Base-by-base conservation (phyloP, 2,113 vertebrate species). In the Tinamus guttatus region DNA sequence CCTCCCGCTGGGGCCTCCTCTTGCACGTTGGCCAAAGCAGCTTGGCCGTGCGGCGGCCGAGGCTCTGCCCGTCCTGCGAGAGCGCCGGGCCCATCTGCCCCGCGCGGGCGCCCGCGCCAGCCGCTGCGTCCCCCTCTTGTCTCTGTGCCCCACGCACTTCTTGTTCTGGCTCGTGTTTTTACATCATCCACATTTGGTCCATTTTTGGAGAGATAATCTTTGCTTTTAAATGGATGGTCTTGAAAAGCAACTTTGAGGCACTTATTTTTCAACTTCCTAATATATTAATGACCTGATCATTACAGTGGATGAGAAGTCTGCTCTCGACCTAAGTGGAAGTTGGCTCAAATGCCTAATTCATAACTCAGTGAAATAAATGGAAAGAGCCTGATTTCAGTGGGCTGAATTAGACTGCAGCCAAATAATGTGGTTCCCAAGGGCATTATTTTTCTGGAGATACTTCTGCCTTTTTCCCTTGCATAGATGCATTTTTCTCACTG, bases 391-490 rank as follows among this genome's bases (percentile, higher is more conserved):
- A n/a, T 25, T 40, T 51, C 43, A 9, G 1, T 0, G 4, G 22
- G 54, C 62, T 2, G 34, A 51, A 58, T 6, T 32, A 65, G 56
- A n/a, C 36, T 51, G 49, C 6, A 3, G 28, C n/a, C 34, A 63
- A 20, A 20, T 13, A 24, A 0, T 0, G 43, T 64, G 28, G 11
- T 14, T 60, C 25, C 75, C 19, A 0, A 2, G 9, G 3, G 49
- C 68, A 40, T 28, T 6, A 0, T 5, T 45, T 49, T 56, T 22
- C 56, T 17, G 14, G 19, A 14, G 36, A 22, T 70, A 49, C n/a
- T 70, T 24, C 25, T 70, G 7, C 7, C 63, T 59, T 7, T 7
- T 3, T 18, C 49, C 34, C 68, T 34, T 54, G 60, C 67, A 30
- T 67, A 38, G n/a, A 19, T 4, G 2, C 9, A 1, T 22, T 47